These are phyloP conservation scores for Anguilla megastoma DNA, from an alignment of 2,797 vertebrate genomes.

Conservation along the genomic window DNA sequence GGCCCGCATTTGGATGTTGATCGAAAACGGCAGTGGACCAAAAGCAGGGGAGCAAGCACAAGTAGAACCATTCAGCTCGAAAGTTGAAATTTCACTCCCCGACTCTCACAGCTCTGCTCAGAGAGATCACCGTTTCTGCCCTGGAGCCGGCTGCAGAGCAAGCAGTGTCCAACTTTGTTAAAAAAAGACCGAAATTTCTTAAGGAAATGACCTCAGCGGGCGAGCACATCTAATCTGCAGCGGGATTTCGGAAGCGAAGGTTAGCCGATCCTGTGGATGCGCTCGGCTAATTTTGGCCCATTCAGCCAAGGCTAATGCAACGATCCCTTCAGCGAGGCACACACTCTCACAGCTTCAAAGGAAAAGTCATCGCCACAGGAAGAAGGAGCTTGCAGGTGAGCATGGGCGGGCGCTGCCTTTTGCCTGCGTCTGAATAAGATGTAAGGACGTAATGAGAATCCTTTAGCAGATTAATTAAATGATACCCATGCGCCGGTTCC, in stretches of 20 bases:
- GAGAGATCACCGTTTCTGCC: not conserved
- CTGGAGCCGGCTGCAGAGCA: not conserved
- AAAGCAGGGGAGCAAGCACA: no score
- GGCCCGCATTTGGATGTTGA: not conserved
- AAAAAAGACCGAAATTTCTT: not conserved
- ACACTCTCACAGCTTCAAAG: not conserved
- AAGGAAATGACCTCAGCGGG: not conserved
- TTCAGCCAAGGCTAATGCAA: not conserved
- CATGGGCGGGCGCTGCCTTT: not conserved
- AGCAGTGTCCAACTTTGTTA: not conserved
- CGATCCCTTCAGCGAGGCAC: not conserved
- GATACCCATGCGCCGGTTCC: not conserved
- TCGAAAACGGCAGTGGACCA: not conserved
- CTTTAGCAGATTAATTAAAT: slow-evolving; percentile 17
- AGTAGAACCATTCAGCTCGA: not conserved
- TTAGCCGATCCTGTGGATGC: not conserved
- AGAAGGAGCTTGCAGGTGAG: not conserved
- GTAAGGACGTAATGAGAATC: not conserved
- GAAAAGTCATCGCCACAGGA: not conserved
- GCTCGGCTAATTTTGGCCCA: not conserved
- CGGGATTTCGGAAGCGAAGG: not conserved
- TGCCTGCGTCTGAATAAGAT: not conserved
- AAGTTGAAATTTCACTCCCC: not conserved
- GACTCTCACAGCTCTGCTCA: not conserved
- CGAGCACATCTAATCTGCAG: not conserved